Evolutionary conservation across 2,113 vertebrate genomes (phyloP).

Genomic region (Numenius arquata): DNA sequence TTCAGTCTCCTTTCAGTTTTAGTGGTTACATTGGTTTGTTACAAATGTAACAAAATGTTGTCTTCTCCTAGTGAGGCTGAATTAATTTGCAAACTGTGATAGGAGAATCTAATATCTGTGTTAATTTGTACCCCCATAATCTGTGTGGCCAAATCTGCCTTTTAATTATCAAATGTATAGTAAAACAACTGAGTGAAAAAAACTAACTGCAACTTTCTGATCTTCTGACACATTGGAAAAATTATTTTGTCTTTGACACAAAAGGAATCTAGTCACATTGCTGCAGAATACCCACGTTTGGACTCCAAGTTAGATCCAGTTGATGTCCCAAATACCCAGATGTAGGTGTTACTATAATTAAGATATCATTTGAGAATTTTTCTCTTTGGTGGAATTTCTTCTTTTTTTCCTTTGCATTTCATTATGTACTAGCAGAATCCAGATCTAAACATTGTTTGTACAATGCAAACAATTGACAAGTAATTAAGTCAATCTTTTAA

Average conservation of each 20-base stretch:
- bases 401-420: background rate
- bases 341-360: background rate
- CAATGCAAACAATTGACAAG: background rate
- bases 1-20: conserved; percentile 50
- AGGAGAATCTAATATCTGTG: background rate
- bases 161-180: background rate
- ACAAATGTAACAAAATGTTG: no score
- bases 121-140: background rate
- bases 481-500: background rate
- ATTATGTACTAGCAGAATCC: background rate
- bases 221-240: background rate
- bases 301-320: background rate
- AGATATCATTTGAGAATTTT: background rate
- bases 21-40: conserved; percentile 15
- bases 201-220: background rate
- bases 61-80: background rate
- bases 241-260: background rate
- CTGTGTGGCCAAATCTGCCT: background rate
- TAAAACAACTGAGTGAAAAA: background rate
- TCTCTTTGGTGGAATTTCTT: background rate
- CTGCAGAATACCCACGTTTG: background rate
- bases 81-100: background rate
- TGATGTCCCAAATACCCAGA: background rate
- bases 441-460: background rate
- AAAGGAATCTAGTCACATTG: background rate